phyloP scores from a whole-genome alignment of 2,797 vertebrate genomes.

The Cossypha dichroa region DNA sequence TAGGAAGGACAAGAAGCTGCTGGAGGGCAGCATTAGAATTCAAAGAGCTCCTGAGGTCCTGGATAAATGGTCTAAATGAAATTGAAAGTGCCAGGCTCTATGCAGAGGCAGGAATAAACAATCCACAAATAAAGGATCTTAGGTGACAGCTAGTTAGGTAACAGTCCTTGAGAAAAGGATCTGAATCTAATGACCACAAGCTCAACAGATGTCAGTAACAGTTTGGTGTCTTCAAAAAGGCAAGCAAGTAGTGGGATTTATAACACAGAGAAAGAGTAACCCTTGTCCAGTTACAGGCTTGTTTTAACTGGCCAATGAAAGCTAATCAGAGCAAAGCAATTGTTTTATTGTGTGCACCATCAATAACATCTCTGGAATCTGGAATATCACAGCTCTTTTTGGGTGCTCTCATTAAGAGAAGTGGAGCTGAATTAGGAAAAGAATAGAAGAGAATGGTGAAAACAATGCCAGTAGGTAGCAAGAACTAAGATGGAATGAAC shows the following conservation, averaged over 20 bases:
- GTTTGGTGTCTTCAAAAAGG: not conserved
- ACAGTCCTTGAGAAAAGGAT: constrained; percentile 12
- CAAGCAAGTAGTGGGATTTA: not conserved
- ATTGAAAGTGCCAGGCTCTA: constrained; percentile 11
- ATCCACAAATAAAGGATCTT: constrained; percentile 9
- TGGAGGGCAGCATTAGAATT: constrained; percentile 56
- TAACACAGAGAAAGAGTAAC: not conserved
- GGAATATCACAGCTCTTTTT: not conserved
- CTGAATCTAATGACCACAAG: not conserved
- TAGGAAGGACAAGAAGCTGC: not conserved
- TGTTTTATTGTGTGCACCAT: not conserved
- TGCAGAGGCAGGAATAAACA: not conserved
- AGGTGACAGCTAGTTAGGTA: constrained; percentile 7
- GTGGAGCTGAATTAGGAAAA: not conserved
- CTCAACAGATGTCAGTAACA: not conserved
- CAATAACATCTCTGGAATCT: not conserved
- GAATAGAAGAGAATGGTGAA: not conserved
- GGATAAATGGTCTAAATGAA: constrained; percentile 50
- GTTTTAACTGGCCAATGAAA: not conserved
- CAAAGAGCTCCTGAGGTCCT: constrained; percentile 20
- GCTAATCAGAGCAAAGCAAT: not conserved
- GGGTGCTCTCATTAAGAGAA: not conserved
- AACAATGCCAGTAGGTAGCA: not conserved
- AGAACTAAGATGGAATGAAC: not conserved
- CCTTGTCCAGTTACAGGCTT: not conserved